Base-by-base conservation (phyloP, 92 coral and sea anemone species). In the Umimayanthus chanpuru region DNA sequence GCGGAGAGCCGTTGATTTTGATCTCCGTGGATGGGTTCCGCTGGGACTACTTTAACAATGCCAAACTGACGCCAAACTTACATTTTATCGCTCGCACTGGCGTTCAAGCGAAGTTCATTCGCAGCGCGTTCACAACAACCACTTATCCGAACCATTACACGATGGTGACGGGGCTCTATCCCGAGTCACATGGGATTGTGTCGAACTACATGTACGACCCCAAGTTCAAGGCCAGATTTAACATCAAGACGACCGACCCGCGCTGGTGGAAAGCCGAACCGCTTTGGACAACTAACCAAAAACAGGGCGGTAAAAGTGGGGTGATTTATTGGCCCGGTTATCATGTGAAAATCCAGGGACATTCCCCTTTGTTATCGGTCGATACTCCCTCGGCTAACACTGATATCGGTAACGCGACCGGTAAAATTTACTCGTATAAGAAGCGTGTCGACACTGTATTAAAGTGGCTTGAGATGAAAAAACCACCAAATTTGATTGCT, bases 181-280 rank as follows among this genome's bases (percentile, higher is more conserved):
- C 98, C 4, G 98, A 96, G 70, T 89, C 92, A 25, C 99, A 96
- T 72, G 99, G 99, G 11, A 90, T 96, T 16, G 89, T 96, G 58
- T 93, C 95, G 39, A 96, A 96, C 64, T 81, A 89, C 15, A 96
- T 96, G 99, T 95, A 94, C 64, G 99, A 96, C 61, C 96, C 99
- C 9, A 53, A 77, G 38, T 79, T 89, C 18, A 85, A 92, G 20
- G 93, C 82, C 18, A 74, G 67, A 14, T 96, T 95, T 88, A 90
- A 93, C 40, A 89, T 88, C 77, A 90, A 78, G 61, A 92, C 89
- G 21, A 91, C 95, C 3, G 95, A 94, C 47, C 96, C 98, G 0
- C 77, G 89, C 26, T 96, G 98, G 98, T 96, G 98, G 98, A 49
- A 91, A 71, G 94, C 98, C 0, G 94, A 92, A 21, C 99, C 98